Conservation (phyloP, 2,888 invertebrate species). For the Coronaproctus castanopsis region DNA sequence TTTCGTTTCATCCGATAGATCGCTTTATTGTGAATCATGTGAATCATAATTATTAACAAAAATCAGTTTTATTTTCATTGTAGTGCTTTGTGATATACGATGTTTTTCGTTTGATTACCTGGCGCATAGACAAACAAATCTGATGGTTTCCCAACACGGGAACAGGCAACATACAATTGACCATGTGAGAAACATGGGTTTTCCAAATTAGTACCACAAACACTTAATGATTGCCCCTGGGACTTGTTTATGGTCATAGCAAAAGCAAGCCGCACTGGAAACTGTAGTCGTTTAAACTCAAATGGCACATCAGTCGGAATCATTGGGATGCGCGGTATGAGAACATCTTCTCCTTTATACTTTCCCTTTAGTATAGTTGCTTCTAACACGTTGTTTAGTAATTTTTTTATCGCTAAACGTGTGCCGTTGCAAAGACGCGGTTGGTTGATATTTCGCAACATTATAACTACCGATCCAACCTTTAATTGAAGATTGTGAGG, state of each 20-base stretch:
- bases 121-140: background rate
- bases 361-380: background rate
- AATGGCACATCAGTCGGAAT: conserved; percentile 23
- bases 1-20: too few species aligned
- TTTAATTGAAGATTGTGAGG: too few species aligned
- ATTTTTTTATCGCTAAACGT: too few species aligned
- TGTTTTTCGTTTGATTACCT: background rate
- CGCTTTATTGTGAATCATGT: too few species aligned
- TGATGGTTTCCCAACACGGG: background rate
- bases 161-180: background rate
- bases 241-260: conserved; percentile 25
- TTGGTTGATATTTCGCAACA: too few species aligned
- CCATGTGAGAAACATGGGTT: background rate
- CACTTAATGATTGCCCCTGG: conserved; percentile 15
- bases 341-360: background rate
- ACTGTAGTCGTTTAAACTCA: conserved; percentile 21
- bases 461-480: too few species aligned
- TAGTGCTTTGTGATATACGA: too few species aligned
- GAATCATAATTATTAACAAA: too few species aligned
- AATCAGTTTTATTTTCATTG: too few species aligned
- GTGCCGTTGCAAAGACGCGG: too few species aligned
- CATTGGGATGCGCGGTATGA: conserved; percentile 21
- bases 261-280: conserved; percentile 22
- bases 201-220: background rate
- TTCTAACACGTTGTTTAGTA: background rate